Evolutionary conservation across 2,113 vertebrate genomes (phyloP).

Genomic region (Ctenomys sociabilis): DNA sequence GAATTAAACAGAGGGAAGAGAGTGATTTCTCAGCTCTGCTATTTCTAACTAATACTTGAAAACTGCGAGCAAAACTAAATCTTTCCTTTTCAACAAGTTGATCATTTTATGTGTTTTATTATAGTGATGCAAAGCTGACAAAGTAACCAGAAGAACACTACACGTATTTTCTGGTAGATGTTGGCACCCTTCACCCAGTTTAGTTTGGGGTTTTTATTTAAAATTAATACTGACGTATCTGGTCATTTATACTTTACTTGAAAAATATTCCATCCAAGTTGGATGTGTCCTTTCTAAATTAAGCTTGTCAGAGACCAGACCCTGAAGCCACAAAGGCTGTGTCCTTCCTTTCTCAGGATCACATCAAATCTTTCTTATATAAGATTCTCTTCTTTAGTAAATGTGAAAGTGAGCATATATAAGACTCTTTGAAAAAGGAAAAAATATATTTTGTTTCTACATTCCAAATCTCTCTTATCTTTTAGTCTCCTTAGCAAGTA

Average conservation of each 20-base stretch:
- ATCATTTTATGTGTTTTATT: background rate
- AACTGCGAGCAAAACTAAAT: background rate
- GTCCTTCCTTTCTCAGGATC: background rate
- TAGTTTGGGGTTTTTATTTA: background rate
- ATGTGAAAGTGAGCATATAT: background rate
- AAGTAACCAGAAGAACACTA: background rate
- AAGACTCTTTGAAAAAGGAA: background rate
- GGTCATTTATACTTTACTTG: background rate
- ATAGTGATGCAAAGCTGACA: background rate
- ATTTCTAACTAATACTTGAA: background rate
- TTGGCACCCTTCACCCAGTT: background rate
- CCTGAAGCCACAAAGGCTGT: background rate
- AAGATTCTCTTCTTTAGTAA: background rate
- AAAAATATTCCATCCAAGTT: background rate
- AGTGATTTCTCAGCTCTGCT: background rate
- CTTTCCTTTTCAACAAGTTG: background rate
- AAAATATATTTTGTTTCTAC: conserved; percentile 24
- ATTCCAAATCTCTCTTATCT: background rate
- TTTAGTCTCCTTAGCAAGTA: conserved; percentile 53
- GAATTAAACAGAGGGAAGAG: background rate
- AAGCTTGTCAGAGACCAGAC: background rate
- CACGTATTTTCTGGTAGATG: background rate
- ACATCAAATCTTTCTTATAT: background rate
- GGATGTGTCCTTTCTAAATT: conserved; percentile 9
- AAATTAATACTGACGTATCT: background rate